These are phyloP conservation scores for Epinephelus malabaricus DNA, from an alignment of 2,797 vertebrate genomes.

Conservation along the genomic window DNA sequence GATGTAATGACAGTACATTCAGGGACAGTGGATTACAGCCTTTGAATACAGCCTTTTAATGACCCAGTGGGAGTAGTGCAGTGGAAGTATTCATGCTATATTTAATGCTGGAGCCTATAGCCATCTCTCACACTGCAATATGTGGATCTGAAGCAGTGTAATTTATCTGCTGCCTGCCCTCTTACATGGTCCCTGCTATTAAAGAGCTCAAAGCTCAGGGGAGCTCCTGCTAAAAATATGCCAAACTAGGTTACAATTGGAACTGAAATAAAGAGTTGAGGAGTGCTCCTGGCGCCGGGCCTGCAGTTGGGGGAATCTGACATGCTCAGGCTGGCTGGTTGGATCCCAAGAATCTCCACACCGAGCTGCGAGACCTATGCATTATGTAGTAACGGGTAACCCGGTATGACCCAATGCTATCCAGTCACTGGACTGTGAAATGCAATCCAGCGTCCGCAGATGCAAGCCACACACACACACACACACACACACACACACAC, in stretches of 20 bases:
- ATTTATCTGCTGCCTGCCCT: constrained; percentile 76
- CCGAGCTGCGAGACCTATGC: constrained; percentile 52
- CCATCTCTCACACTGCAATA: constrained; percentile 58
- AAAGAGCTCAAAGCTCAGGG: constrained; percentile 73
- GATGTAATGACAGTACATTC: constrained; percentile 56
- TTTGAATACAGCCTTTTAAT: constrained; percentile 63
- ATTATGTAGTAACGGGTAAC: constrained; percentile 83
- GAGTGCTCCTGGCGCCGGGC: constrained; percentile 32
- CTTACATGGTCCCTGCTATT: constrained; percentile 63
- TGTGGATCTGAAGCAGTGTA: constrained; percentile 58
- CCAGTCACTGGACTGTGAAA: constrained; percentile 72
- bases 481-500: constrained; percentile 19
- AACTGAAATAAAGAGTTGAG: constrained; percentile 56
- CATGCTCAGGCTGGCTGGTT: constrained; percentile 40
- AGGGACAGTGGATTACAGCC: constrained; percentile 57
- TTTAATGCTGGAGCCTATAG: constrained; percentile 66
- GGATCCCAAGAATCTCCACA: constrained; percentile 43
- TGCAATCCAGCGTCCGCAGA: constrained; percentile 54
- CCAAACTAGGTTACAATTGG: constrained; percentile 77
- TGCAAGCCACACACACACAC: constrained; percentile 21
- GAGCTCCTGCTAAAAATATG: constrained; percentile 79
- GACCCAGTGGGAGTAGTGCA: constrained; percentile 59
- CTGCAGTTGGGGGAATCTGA: constrained; percentile 34
- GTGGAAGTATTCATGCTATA: constrained; percentile 60
- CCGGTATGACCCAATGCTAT: constrained; percentile 58